A percentile compares a stretch with the other conserved stretches of the same genome.
phyloP scores from a whole-genome alignment of 2,797 vertebrate genomes.

The Lophotriccus pileatus region DNA sequence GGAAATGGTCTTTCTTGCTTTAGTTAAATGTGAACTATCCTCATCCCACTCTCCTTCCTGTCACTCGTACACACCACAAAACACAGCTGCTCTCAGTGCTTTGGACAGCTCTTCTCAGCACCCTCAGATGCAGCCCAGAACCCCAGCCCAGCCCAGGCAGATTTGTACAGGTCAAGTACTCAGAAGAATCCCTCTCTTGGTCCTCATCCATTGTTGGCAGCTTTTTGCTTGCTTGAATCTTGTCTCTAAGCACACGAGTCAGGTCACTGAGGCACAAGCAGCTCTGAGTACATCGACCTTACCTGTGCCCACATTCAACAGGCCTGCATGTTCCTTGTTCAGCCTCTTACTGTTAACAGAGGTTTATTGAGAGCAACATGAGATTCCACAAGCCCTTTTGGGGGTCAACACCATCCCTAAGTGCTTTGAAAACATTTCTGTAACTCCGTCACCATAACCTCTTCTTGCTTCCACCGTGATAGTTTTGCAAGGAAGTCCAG shows the following conservation, averaged over 20 bases:
- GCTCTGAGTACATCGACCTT: background rate
- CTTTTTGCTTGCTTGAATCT: background rate
- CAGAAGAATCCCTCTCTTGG: background rate
- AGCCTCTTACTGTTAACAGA: background rate
- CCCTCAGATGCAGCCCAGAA: background rate
- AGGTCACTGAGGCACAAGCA: background rate
- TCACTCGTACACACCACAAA: background rate
- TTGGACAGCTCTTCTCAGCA: background rate
- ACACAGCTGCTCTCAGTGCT: background rate
- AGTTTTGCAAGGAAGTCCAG: background rate
- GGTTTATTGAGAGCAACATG: background rate
- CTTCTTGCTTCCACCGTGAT: background rate
- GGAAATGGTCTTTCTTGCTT: background rate
- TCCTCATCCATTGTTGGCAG: background rate
- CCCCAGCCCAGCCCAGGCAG: too few species aligned
- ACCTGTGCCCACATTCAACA: background rate
- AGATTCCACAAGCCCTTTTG: background rate
- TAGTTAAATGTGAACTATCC: background rate
- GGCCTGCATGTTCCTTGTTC: background rate
- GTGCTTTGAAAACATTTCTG: background rate
- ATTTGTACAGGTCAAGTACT: background rate
- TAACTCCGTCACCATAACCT: background rate
- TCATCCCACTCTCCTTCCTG: background rate
- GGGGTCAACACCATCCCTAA: background rate
- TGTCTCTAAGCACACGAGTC: accelerated